A percentile compares a stretch with the other conserved stretches of the same genome.
Evolutionary conservation across 2,113 vertebrate species (phyloP).

Genomic region (Tragelaphus buxtoni): DNA sequence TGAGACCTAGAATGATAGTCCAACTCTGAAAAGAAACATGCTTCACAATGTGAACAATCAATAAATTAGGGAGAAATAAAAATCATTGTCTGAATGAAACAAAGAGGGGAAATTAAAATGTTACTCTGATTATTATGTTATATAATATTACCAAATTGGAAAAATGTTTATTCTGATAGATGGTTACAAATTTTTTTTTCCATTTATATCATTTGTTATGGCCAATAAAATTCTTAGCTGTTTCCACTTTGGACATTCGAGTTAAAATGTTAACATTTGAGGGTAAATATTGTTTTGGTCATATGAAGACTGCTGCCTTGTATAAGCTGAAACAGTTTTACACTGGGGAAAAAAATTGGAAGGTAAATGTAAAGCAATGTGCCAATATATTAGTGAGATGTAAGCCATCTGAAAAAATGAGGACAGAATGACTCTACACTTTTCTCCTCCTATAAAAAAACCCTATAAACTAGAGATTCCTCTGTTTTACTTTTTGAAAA

Average conservation of each 20-base stretch:
- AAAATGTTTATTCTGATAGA: neutral
- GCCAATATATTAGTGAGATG: neutral
- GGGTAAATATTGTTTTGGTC: neutral
- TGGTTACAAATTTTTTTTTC: neutral
- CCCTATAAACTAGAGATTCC: neutral
- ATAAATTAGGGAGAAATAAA: neutral
- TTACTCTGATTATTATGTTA: neutral
- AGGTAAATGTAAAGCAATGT: neutral
- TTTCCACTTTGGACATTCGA: neutral
- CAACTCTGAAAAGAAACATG: neutral
- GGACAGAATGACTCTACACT: neutral
- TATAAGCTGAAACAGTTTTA: neutral
- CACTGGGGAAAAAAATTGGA: neutral
- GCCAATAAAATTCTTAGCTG: neutral
- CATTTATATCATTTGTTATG: neutral
- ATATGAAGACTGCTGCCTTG: neutral
- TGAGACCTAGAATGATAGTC: neutral
- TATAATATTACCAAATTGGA: neutral
- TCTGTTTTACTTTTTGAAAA: conserved; percentile 30
- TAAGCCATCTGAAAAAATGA: neutral
- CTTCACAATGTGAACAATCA: neutral
- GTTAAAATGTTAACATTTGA: neutral
- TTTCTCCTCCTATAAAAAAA: neutral
- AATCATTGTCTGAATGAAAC: neutral
- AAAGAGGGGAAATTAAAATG: neutral